Evolutionary conservation across 1,140 invertebrate genomes (phyloP), one percentile per base, ranked within the genome.

Genomic region (Drosophila lini): DNA sequence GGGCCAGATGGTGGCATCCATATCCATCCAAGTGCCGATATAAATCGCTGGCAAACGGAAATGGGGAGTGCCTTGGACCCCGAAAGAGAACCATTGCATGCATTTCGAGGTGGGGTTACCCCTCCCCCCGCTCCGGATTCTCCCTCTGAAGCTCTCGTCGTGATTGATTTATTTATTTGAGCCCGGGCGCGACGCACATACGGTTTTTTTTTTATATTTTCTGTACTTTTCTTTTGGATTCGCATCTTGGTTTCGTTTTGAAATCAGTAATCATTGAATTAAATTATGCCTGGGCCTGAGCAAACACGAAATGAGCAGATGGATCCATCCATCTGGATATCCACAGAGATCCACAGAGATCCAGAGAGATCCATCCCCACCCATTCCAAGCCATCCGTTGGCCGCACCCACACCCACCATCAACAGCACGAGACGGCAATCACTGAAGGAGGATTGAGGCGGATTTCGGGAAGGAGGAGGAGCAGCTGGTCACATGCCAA

Each of bases 111-210:
- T 82, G 80, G 80, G 80, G 69, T 71, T 19, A 5, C 25, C 25
- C 5, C 25, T 0, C 25, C 48, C 63, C 38, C 59, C 8, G 10
- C 11, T 47, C 19, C 52, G 19, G 45, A 56, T 28, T 57, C 52
- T 31, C 59, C 55, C 32, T 41, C 45, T 25, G 50, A 31, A 19
- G 47, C 48, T 34, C 41, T 52, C 52, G 57, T 45, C 75, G 74
- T 88, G 83, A 88, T 88, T 88, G 83, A 88, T 88, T 88, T 88
- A 88, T 88, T 89, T 88, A 88, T 88, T 89, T 83, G 84, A 79
- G 82, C 50, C 62, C 74, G 41, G 74, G 44, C 50, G 68, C 68
- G 19, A 81, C 82, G 82, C 83, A 86, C 75, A 84, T 79, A 64
- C 64, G 75, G 50, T 36, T 78, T 64, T 19, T 68, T 28, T 13